These are phyloP conservation scores for Tigriopus californicus DNA, from an alignment of 2,888 invertebrate genomes.

Conservation along the genomic window DNA sequence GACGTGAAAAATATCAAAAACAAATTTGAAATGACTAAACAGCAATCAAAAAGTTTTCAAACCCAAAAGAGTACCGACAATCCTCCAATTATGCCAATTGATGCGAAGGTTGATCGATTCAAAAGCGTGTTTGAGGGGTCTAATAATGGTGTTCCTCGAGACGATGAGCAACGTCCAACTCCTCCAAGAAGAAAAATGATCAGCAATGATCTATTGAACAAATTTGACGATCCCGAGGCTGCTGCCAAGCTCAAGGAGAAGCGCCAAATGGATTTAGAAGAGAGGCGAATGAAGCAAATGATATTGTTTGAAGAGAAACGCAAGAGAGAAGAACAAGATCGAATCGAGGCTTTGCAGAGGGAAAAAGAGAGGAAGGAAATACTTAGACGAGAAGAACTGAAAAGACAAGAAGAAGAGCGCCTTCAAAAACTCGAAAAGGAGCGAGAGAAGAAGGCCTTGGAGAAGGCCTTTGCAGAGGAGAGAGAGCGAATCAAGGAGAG, in stretches of 20 bases:
- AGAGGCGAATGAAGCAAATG: background rate
- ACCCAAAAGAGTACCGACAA: background rate
- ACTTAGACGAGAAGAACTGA: background rate
- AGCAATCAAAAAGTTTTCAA: background rate
- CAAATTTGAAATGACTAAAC: background rate
- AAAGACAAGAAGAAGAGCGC: background rate
- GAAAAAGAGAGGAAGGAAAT: conserved; percentile 1
- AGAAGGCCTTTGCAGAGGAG: too few species aligned
- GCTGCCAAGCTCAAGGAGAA: conserved; percentile 5
- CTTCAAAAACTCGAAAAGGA: too few species aligned
- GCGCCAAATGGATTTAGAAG: background rate
- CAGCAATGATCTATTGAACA: conserved; percentile 3
- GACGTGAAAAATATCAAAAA: background rate
- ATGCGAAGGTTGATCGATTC: background rate
- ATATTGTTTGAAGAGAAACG: background rate
- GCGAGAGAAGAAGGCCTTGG: background rate
- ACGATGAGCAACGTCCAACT: background rate
- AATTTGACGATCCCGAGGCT: conserved; percentile 6
- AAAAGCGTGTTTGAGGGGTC: background rate
- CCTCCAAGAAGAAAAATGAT: background rate
- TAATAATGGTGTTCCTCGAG: background rate
- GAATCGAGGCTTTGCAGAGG: background rate
- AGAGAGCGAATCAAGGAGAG: too few species aligned
- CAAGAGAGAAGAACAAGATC: too few species aligned
- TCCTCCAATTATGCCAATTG: background rate